Base-by-base conservation (phyloP, 1,140 invertebrate genomes). In the Musca domestica region DNA sequence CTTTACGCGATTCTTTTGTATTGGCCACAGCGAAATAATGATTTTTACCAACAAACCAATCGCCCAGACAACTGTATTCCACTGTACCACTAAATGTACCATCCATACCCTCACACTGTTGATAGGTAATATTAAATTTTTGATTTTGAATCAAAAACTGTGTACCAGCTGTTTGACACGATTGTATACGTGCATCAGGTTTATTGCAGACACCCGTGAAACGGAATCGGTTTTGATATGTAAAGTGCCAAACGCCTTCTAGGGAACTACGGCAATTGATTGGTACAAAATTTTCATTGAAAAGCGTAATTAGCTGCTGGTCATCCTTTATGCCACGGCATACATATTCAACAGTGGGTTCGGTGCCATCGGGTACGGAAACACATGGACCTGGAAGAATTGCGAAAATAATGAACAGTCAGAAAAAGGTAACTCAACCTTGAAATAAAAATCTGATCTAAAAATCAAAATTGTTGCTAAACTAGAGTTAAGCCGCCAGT, bases 121-220 rank as follows among this genome's bases (percentile, higher is more conserved):
- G 91, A 79, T 97, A 99, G 7, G 92, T 95, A 67, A 98, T 95
- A 74, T 95, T 94, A 74, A 98, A 98, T 76, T 98, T 96, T 80
- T 98, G 94, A 85, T 98, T 99, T 27, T 95, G 94, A 71, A 98
- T 97, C 48, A 96, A 88, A 82, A 96, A 97, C 81, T 97, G 93
- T 14, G 95, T 95, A 68, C 96, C 96, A 41, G 96, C 93, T 14
- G 92, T 93, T 84, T 98, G 96, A 84, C 96, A 99, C 0, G 96
- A 97, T 74, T 88, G 88, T 70, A 99, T 95, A 73, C 91, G 89
- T 5, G 92, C 94, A 82, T 96, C 93, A 1, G 90, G 90, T 82
- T 95, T 84, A 73, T 88, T 88, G 78, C 95, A 97, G 81, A 96
- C 94, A 27, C 95, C 94, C 25, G 93, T 95, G 76, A 95, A 96